Percentiles rank a stretch among this genome's conserved stretches.
Evolutionary conservation across 2,797 vertebrate genomes (phyloP).

Genomic region (Bradypodion pumilum): DNA sequence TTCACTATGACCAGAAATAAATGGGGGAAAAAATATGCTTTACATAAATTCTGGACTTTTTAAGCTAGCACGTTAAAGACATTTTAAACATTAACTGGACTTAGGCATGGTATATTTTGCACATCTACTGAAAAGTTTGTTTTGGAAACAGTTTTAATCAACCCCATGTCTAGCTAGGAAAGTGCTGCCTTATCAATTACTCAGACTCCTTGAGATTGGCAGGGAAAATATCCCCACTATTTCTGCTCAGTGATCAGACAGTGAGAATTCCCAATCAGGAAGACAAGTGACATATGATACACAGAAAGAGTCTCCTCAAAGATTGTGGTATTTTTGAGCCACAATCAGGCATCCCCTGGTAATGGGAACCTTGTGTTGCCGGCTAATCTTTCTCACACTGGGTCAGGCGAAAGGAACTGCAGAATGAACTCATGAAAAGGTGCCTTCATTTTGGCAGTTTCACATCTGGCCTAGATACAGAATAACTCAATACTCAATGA

Average conservation of each 20-base stretch:
- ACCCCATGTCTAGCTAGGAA: background rate
- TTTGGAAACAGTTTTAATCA: background rate
- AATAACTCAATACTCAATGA: background rate
- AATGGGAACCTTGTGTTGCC: too few relatives aligned
- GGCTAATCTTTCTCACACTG: too few relatives aligned
- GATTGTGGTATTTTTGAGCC: too few relatives aligned
- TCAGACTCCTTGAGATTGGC: background rate
- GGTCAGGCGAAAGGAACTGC: too few relatives aligned
- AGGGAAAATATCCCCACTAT: background rate
- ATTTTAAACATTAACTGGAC: background rate
- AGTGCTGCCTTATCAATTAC: background rate
- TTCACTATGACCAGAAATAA: slow-evolving; percentile 72
- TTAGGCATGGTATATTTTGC: background rate
- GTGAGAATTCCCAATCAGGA: background rate
- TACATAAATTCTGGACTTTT: too few relatives aligned
- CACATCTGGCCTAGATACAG: too few relatives aligned
- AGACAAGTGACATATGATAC: background rate
- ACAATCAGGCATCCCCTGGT: too few relatives aligned
- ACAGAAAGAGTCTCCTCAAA: too few relatives aligned
- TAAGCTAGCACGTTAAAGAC: background rate
- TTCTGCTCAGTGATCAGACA: background rate
- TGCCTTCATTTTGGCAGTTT: too few relatives aligned
- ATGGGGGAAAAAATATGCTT: too few relatives aligned
- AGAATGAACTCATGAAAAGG: too few relatives aligned
- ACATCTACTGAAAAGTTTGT: background rate